A percentile compares a stretch with the other conserved stretches of the same genome.
Conservation (phyloP, 64 coral and sea anemone genomes). For the Actinia tenebrosa region DNA sequence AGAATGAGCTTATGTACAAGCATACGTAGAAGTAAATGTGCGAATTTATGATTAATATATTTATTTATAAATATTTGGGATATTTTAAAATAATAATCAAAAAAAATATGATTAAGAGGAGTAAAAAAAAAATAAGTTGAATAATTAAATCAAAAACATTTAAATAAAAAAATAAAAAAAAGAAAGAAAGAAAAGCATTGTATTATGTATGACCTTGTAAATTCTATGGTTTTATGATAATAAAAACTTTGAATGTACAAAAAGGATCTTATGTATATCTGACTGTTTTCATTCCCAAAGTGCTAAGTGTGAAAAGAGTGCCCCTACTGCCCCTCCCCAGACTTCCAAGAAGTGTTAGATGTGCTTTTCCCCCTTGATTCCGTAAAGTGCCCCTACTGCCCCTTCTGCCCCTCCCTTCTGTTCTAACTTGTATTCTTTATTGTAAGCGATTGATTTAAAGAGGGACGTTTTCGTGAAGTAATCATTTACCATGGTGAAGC, state of each 20-base stretch:
- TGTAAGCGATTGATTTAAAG: constrained; percentile 8
- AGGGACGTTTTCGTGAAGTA: not conserved
- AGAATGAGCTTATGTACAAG: no score
- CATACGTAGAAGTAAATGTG: not conserved
- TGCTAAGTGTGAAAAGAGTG: not conserved
- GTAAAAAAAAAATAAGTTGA: no score
- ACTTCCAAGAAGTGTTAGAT: not conserved
- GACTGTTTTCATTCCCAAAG: no score
- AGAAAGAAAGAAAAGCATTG: no score
- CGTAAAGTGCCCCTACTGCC: not conserved
- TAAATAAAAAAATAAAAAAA: no score
- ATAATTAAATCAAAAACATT: no score
- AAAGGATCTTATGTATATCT: no score
- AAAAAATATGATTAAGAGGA: no score
- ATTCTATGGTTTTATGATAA: no score
- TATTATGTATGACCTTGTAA: no score
- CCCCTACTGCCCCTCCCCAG: not conserved
- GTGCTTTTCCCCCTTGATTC: not conserved
- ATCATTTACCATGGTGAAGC: not conserved
- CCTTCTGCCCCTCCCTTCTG: not conserved
- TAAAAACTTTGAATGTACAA: no score
- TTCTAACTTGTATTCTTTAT: not conserved
- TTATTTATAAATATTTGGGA: not conserved
- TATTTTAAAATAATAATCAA: no score
- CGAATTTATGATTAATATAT: not conserved